Base-by-base conservation (phyloP, 2,797 vertebrate species). In the Triplophysa yarkandensis region DNA sequence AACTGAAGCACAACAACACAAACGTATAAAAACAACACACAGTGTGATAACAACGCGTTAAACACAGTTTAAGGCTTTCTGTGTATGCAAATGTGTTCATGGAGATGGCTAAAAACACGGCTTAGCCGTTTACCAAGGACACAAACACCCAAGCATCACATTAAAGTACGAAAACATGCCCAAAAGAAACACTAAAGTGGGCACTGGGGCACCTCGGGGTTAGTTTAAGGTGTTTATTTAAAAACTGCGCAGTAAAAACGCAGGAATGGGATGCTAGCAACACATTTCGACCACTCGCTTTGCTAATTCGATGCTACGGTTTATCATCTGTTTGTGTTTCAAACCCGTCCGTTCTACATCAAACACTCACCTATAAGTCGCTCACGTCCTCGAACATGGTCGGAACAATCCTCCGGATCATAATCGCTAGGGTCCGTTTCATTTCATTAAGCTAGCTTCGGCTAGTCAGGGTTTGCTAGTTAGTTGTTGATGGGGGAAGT, bases 371-470 rank as follows among this genome's bases (percentile, higher is more conserved):
- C 92, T 86, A 91, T 77, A 87, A 86, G 82, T 84, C 81, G 83
- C 85, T 81, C 61, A 81, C 87, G 86, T 90, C 89, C 82, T 88
- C 89, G 85, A 87, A 89, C 92, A 92, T 93, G 88, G 89, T 92
- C 86, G 88, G 87, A 89, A 88, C 83, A 90, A 88, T 87, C 88
- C 86, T 86, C 84, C 88, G 83, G 83, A 86, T 87, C 87, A 88
- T 85, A 85, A 89, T 86, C 54, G 87, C 85, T 85, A 88, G 85
- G 86, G 86, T 86, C 89, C 86, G 87, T 89, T 87, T 92, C 91
- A 92, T 92, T 90, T 91, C 91, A 83, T 87, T 81, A 85, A 89
- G 86, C 89, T 88, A 88, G 85, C 82, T 86, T 85, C 83, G 81
- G 90, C 86, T 88, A 88, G 88, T 88, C 89, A 88, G 88, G 73